These are phyloP conservation scores for Manis javanica DNA, from an alignment of 2,797 vertebrate genomes.

Conservation along the genomic window DNA sequence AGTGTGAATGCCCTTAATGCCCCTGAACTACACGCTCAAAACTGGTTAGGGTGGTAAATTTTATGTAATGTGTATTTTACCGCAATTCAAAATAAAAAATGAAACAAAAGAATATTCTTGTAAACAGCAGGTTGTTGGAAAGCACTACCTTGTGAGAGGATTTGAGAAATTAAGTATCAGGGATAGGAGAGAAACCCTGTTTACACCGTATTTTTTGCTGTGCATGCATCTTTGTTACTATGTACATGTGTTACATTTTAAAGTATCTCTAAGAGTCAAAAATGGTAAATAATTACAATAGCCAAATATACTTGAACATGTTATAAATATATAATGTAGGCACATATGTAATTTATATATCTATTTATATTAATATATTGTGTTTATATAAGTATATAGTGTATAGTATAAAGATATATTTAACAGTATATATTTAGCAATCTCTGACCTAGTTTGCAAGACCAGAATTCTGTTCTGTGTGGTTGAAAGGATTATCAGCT, in stretches of 20 bases:
- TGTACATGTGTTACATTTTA: background rate
- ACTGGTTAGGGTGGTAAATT: fast-evolving
- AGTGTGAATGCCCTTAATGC: fast-evolving
- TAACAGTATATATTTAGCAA: slow-evolving; percentile 40
- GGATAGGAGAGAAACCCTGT: background rate
- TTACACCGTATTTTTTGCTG: background rate
- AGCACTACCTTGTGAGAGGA: fast-evolving
- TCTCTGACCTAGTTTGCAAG: slow-evolving; percentile 67
- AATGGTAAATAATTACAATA: background rate
- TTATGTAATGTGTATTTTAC: fast-evolving
- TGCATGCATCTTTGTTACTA: background rate
- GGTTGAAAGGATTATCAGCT: slow-evolving; percentile 58
- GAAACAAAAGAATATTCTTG: background rate
- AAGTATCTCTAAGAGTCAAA: background rate
- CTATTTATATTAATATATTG: background rate
- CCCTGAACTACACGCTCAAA: fast-evolving
- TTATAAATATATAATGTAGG: background rate
- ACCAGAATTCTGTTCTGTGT: slow-evolving; percentile 8
- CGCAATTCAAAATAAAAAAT: background rate
- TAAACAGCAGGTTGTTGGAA: background rate
- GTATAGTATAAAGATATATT: background rate
- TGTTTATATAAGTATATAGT: background rate
- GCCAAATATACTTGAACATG: background rate
- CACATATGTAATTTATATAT: background rate
- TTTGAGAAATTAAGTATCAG: background rate